Percentiles rank a stretch among this genome's conserved stretches.
Evolutionary conservation across 2,797 vertebrate species (phyloP).

Genomic region (Pitangus sulphuratus): DNA sequence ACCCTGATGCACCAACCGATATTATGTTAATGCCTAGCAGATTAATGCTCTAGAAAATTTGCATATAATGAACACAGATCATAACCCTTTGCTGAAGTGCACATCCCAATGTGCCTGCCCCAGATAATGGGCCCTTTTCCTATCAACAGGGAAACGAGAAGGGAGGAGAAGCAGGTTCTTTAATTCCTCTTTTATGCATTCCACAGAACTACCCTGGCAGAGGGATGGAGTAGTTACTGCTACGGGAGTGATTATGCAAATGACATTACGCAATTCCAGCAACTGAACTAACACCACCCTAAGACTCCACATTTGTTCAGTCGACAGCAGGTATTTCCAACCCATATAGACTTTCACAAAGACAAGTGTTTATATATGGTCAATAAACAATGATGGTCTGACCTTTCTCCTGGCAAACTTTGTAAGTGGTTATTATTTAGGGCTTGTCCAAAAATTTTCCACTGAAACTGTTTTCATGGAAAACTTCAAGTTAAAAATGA

Average conservation of each 20-base stretch:
- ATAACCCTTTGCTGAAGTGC: slow-evolving; percentile 33
- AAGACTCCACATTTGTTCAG: neutral
- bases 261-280: neutral
- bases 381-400: neutral
- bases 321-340: neutral
- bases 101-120: slow-evolving; percentile 44
- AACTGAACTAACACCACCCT: neutral
- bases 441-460: neutral
- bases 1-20: slow-evolving; percentile 3
- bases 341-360: neutral
- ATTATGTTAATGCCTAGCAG: slow-evolving; percentile 67
- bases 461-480: neutral
- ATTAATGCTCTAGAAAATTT: slow-evolving; percentile 66
- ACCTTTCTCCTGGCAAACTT: neutral
- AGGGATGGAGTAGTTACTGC: neutral
- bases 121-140: slow-evolving; percentile 34
- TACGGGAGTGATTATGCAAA: slow-evolving; percentile 11
- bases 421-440: neutral
- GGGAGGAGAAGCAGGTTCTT: slow-evolving; percentile 6
- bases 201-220: neutral
- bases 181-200: slow-evolving; percentile 23
- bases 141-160: neutral
- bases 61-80: slow-evolving; percentile 65
- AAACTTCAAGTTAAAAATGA: neutral
- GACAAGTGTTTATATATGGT: neutral